phyloP scores from a whole-genome alignment of 2,888 invertebrate genomes.

The Herminia tarsipennalis region DNA sequence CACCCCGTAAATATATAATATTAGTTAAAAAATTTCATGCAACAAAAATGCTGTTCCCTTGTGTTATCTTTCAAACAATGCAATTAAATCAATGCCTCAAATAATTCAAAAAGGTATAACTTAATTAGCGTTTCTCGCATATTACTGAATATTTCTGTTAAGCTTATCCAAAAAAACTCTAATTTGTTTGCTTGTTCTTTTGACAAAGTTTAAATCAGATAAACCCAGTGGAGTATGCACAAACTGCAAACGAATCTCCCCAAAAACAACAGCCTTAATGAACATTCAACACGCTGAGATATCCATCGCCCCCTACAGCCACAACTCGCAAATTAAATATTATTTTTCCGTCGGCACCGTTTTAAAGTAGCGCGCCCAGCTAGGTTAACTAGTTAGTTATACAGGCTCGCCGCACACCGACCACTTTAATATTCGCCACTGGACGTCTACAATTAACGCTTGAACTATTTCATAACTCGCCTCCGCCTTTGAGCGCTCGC shows the following conservation, averaged over 20 bases:
- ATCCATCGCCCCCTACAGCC: constrained; percentile 41
- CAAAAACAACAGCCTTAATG: constrained; percentile 26
- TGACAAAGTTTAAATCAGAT: constrained; percentile 5
- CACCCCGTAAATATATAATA: too few species aligned
- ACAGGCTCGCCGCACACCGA: constrained; percentile 59
- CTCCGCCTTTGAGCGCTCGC: constrained; percentile 76
- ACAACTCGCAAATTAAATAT: constrained; percentile 70
- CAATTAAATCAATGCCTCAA: too few species aligned
- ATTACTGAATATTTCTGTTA: too few species aligned
- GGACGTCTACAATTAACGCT: constrained; percentile 84
- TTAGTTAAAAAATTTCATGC: too few species aligned
- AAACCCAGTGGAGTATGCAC: neutral
- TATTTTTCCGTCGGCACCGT: constrained; percentile 64
- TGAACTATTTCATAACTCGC: constrained; percentile 83
- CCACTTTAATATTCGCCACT: constrained; percentile 82
- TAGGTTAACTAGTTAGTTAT: constrained; percentile 77
- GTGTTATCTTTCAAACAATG: too few species aligned
- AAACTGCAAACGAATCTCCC: constrained; percentile 20
- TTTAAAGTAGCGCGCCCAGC: constrained; percentile 53
- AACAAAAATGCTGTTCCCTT: too few species aligned
- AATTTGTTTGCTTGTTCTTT: neutral
- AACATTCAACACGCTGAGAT: constrained; percentile 48
- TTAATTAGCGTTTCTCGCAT: too few species aligned
- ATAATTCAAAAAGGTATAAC: too few species aligned
- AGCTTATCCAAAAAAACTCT: too few species aligned